A percentile compares a stretch with the other conserved stretches of the same genome.
Conservation (phyloP, 2,797 vertebrate genomes). For the Hafferia zeledoni region DNA sequence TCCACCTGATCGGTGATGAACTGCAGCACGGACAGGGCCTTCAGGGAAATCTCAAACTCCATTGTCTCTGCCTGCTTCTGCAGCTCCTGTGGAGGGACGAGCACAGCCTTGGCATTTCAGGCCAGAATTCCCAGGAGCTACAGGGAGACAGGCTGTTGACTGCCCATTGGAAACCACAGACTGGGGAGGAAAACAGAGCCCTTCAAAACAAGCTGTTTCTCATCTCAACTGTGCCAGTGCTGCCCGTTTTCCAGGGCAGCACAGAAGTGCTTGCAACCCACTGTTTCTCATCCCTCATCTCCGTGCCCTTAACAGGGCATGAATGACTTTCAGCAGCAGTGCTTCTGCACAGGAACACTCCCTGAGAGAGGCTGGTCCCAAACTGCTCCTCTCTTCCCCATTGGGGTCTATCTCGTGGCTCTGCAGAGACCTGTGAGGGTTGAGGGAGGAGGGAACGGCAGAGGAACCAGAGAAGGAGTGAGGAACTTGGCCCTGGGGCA, state of each 20-base stretch:
- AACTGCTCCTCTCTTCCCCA: background rate
- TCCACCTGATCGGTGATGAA: constrained; percentile 90
- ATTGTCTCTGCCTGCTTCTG: constrained; percentile 81
- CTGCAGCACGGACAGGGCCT: constrained; percentile 89
- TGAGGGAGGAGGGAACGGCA: background rate
- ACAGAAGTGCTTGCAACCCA: background rate
- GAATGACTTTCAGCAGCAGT: background rate
- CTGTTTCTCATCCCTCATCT: background rate
- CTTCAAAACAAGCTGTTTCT: background rate
- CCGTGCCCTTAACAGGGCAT: background rate
- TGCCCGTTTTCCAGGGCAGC: background rate
- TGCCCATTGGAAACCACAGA: background rate
- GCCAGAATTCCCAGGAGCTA: background rate
- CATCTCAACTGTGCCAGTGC: background rate
- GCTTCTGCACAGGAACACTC: background rate
- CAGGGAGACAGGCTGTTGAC: background rate
- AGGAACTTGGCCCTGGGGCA: background rate
- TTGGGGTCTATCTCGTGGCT: background rate
- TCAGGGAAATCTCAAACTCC: constrained; percentile 94
- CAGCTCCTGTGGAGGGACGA: constrained; percentile 80
- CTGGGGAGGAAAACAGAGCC: background rate
- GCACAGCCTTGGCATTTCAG: background rate
- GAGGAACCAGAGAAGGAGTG: background rate
- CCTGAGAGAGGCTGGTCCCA: background rate
- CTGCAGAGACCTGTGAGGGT: background rate